Percentiles rank a stretch among this genome's conserved stretches.
Evolutionary conservation across 2,888 invertebrate species (phyloP).

Genomic region (Polietes domitor): DNA sequence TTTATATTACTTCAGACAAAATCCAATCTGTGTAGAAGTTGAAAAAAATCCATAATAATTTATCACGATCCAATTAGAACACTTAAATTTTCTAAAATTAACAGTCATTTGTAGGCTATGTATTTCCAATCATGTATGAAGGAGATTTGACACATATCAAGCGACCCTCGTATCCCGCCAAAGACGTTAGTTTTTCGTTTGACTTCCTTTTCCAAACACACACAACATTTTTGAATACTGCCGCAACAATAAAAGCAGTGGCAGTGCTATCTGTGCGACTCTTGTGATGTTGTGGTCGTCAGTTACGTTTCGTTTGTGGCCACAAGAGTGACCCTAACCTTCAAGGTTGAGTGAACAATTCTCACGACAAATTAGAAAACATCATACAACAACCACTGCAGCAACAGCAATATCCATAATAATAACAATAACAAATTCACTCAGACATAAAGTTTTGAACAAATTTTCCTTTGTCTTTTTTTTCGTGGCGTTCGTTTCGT

Average conservation of each 20-base stretch:
- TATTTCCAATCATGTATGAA: no score
- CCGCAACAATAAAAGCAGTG: neutral
- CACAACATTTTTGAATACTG: neutral
- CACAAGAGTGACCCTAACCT: slow-evolving; percentile 66
- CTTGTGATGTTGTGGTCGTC: slow-evolving; percentile 24
- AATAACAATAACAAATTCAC: slow-evolving; percentile 47
- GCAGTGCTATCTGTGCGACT: neutral
- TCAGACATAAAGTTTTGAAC: slow-evolving; percentile 57
- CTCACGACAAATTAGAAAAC: slow-evolving; percentile 64
- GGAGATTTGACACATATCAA: neutral
- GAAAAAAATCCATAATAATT: no score
- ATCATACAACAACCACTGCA: slow-evolving; percentile 8
- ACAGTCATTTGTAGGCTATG: no score
- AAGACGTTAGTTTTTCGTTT: neutral
- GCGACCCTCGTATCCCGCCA: neutral
- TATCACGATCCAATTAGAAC: no score
- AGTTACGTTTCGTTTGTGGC: slow-evolving; percentile 35
- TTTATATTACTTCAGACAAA: no score
- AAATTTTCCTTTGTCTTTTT: neutral
- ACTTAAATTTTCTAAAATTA: no score
- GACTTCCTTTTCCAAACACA: slow-evolving; percentile 1
- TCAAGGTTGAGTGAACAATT: slow-evolving; percentile 67
- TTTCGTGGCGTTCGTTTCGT: neutral
- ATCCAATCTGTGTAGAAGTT: no score
- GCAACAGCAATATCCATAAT: slow-evolving; percentile 35